These are phyloP conservation scores for Clamator glandarius DNA, from an alignment of 2,797 vertebrate genomes.

Conservation along the genomic window DNA sequence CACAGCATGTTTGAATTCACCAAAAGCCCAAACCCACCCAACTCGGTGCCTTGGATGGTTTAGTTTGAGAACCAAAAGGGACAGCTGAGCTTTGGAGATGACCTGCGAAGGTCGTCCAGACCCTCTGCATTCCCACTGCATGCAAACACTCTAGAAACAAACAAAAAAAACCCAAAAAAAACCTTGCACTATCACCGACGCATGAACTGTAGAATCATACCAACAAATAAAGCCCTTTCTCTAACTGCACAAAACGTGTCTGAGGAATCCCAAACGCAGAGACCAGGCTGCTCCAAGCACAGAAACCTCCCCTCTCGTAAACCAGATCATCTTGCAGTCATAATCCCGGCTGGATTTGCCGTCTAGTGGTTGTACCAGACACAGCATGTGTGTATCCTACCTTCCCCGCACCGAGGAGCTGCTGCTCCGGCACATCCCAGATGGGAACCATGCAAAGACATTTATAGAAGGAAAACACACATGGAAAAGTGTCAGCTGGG, in stretches of 20 bases:
- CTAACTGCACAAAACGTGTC: conserved; percentile 25
- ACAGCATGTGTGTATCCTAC: accelerated
- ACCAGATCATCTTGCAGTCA: background rate
- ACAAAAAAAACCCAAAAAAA: conserved; percentile 27
- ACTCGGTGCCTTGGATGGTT: background rate
- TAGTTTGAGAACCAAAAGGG: background rate
- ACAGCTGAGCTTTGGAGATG: conserved; percentile 6
- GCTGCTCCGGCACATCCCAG: background rate
- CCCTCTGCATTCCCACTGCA: conserved; percentile 60
- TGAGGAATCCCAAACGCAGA: background rate
- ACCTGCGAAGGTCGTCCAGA: background rate
- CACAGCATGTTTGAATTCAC: background rate
- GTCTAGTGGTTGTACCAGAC: background rate
- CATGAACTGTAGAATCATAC: conserved; percentile 62
- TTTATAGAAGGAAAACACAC: background rate
- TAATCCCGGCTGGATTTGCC: conserved; percentile 8
- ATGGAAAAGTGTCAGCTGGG: background rate
- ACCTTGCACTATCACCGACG: conserved; percentile 20
- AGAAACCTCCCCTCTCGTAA: background rate
- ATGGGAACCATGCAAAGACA: background rate
- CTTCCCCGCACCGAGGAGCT: background rate
- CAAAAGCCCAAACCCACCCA: conserved; percentile 15
- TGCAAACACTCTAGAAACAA: conserved; percentile 58
- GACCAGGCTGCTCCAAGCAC: background rate
- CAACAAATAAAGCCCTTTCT: conserved; percentile 75